Conservation (phyloP, 2,888 invertebrate species). For the Hydriomena furcata region DNA sequence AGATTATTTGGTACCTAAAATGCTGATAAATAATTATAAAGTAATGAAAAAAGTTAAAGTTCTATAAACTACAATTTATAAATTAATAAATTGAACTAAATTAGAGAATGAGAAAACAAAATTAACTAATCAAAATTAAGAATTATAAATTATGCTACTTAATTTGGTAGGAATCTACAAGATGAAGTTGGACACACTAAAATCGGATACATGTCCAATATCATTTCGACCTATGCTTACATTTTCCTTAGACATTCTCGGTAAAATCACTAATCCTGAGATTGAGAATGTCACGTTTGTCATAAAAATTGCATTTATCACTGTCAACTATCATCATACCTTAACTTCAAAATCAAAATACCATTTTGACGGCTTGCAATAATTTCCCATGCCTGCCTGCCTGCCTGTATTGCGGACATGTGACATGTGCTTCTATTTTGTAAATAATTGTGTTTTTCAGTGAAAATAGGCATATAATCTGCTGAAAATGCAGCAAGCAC, state of each 20-base stretch:
- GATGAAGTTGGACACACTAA: slow-evolving; percentile 7
- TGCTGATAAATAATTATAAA: neutral
- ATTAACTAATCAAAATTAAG: too few species aligned
- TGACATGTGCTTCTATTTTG: slow-evolving; percentile 51
- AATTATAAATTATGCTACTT: too few species aligned
- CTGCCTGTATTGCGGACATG: too few species aligned
- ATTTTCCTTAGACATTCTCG: slow-evolving; percentile 7
- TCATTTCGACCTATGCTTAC: neutral
- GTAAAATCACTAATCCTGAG: neutral
- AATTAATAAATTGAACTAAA: too few species aligned
- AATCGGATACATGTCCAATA: slow-evolving; percentile 8
- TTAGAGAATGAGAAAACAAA: too few species aligned
- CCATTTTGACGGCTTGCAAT: neutral
- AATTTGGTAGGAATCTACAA: neutral
- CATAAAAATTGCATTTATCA: too few species aligned
- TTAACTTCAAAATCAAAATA: too few species aligned
- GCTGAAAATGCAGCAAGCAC: slow-evolving; percentile 81
- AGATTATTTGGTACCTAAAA: neutral
- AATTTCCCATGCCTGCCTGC: neutral
- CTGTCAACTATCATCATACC: too few species aligned
- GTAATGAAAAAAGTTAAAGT: too few species aligned
- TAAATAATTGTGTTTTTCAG: slow-evolving; percentile 39
- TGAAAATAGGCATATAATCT: slow-evolving; percentile 4
- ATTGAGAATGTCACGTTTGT: neutral
- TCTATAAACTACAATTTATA: too few species aligned